Evolutionary conservation across 2,113 vertebrate genomes (phyloP).

Genomic region (Grallaria varia): DNA sequence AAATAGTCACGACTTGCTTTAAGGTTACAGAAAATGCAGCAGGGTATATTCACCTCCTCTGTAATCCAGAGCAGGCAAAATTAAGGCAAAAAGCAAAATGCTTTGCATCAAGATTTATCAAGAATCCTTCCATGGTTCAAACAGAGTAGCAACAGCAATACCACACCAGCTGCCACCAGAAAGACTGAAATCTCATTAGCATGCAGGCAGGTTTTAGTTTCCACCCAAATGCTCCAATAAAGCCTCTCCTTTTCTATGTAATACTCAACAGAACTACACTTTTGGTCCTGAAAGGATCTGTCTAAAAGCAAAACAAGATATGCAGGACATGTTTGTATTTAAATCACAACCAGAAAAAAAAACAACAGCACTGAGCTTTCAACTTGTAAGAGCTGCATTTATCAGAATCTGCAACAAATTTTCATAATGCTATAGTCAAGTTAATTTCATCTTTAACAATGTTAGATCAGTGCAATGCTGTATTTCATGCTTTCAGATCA

Average conservation of each 20-base stretch:
- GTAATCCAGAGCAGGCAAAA: background rate
- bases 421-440: background rate
- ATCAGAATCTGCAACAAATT: background rate
- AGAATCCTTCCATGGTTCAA: background rate
- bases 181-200: background rate
- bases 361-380: background rate
- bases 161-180: background rate
- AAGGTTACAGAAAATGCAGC: background rate
- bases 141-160: background rate
- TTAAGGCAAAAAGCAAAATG: background rate
- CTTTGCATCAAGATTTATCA: background rate
- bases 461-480: background rate
- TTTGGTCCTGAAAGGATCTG: background rate
- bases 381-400: background rate
- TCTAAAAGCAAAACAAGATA: background rate
- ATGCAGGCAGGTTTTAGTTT: background rate
- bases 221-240: background rate
- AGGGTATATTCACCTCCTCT: background rate
- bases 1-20: background rate
- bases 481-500: background rate
- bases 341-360: background rate
- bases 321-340: background rate
- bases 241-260: background rate
- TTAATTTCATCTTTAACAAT: background rate
- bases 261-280: background rate